Conservation (phyloP, 2,113 vertebrate genomes). For the Sorex fumeus region DNA sequence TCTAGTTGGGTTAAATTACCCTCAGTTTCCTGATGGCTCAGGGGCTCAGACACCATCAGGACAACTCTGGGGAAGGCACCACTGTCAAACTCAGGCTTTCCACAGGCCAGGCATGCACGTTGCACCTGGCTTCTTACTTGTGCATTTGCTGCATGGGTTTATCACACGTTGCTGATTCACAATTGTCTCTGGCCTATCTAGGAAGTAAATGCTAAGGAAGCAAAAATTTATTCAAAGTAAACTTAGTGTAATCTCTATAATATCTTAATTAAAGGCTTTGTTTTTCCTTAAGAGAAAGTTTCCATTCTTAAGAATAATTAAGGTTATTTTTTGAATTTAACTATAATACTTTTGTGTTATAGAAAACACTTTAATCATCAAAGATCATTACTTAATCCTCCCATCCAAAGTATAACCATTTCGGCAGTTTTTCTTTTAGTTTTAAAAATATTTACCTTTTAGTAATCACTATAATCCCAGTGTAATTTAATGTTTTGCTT, state of each 20-base stretch:
- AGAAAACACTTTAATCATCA: background rate
- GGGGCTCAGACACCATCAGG: too few relatives aligned
- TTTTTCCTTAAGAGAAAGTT: background rate
- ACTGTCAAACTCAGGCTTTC: too few relatives aligned
- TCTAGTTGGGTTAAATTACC: background rate
- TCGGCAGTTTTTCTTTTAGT: background rate
- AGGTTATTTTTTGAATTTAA: constrained; percentile 34
- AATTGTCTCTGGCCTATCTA: background rate
- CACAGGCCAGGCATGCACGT: too few relatives aligned
- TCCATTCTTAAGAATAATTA: constrained; percentile 4
- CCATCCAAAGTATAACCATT: background rate
- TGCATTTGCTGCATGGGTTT: background rate
- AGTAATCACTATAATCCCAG: background rate
- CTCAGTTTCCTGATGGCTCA: background rate
- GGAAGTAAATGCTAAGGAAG: background rate
- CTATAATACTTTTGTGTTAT: background rate
- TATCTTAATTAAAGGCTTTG: constrained; percentile 42
- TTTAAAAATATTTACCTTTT: constrained; percentile 24
- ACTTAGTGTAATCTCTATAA: constrained; percentile 11
- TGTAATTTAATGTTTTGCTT: background rate
- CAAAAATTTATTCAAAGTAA: constrained; percentile 17
- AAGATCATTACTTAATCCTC: background rate
- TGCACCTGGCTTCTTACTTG: background rate
- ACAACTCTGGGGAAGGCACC: too few relatives aligned
- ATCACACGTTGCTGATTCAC: background rate